Base-by-base conservation (phyloP, 2,888 invertebrate genomes). In the Lordiphosa fenestrarum region DNA sequence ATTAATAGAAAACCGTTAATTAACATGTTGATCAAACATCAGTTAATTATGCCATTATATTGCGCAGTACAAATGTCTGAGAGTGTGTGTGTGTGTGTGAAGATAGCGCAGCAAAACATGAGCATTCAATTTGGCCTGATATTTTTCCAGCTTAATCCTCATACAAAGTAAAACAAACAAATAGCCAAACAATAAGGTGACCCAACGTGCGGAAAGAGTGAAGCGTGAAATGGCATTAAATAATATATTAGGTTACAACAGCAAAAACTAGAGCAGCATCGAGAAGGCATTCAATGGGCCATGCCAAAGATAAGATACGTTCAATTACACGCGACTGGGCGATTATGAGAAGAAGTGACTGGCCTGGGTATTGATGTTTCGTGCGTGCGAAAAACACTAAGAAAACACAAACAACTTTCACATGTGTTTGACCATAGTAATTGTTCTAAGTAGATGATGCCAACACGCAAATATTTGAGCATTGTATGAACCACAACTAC, bases 21-120 rank as follows among this genome's bases (percentile, higher is more conserved):
- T 83, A 80, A 78, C 73, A 77, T 80, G 83, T 83, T 83, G 69
- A 81, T 81, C 80, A 83, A 77, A 83, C 75, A 80, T 62, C 30
- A 66, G 62, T 71, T 73, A 69, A 75, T 75, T 73, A 75, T 62
- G 62, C 56, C 55, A 56, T 66, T 66, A 64, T 74, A 62, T 72
- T 61, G 57, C 58, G 50, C 49, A 49, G 23, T 67, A 51, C 53
- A 42, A 62, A 59, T 70, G 46, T 42, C 15, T 54, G 40, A 25
- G 40, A 15, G 46, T 23, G 48, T 41, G 41, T 38, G 15, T 39
- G 30, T 7, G 38, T 19, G 63, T 9, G 33, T 25, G 38, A 10
- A 13, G 53, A 68, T 58, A 61, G 50, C 58, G 61, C 52, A 70
- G 63, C 60, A 60, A 41, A 46, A 53, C 51, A 62, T 42, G 48